Percentiles rank a stretch among this genome's conserved stretches.
These are phyloP conservation scores for Gymnoscopelus braueri DNA, from an alignment of 2,797 vertebrate species.

Conservation along the genomic window DNA sequence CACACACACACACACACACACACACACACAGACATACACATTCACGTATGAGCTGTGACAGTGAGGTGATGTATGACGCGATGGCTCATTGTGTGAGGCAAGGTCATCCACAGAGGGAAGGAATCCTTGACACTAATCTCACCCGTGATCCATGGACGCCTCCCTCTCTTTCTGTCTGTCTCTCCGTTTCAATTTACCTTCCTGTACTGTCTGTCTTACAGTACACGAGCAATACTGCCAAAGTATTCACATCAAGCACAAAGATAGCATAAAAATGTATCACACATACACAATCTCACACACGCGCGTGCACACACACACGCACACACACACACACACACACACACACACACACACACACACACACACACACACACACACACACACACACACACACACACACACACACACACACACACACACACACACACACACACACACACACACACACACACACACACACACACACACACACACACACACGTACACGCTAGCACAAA, in stretches of 20 bases:
- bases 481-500: too few relatives aligned
- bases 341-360: too few relatives aligned
- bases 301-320: neutral
- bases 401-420: too few relatives aligned
- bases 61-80: slow-evolving; percentile 46
- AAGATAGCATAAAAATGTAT: neutral
- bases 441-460: neutral
- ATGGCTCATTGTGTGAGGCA: slow-evolving; percentile 45
- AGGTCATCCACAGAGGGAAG: slow-evolving; percentile 64
- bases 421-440: too few relatives aligned
- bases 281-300: too few relatives aligned
- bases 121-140: slow-evolving; percentile 64
- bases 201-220: too few relatives aligned
- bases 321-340: slow-evolving; percentile 2
- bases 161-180: slow-evolving; percentile 20
- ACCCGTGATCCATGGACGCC: slow-evolving; percentile 50
- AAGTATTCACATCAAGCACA: neutral
- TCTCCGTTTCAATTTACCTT: neutral
- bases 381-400: too few relatives aligned
- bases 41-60: slow-evolving; percentile 31
- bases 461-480: slow-evolving; percentile 1
- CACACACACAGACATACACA: neutral
- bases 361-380: too few relatives aligned
- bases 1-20: neutral
- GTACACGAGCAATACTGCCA: too few relatives aligned